A percentile compares a stretch with the other conserved stretches of the same genome.
phyloP scores from a whole-genome alignment of 1,140 invertebrate genomes.

The Sarcophaga peregrina region DNA sequence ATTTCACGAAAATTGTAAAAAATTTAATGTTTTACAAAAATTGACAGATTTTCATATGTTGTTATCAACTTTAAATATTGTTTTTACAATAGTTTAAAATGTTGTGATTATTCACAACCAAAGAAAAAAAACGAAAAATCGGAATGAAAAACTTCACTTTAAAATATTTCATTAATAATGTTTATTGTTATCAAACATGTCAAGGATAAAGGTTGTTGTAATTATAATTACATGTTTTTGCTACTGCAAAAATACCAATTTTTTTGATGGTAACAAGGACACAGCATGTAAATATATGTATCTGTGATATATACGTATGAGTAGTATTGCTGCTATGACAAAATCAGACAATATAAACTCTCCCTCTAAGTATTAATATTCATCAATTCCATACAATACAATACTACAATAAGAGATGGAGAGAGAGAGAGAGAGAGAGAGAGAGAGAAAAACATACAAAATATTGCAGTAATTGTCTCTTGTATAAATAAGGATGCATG shows the following conservation, averaged over 20 bases:
- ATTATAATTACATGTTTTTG: background rate
- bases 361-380: background rate
- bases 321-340: too few species aligned
- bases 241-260: too few species aligned
- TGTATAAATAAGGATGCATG: background rate
- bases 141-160: too few species aligned
- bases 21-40: too few species aligned
- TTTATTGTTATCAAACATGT: too few species aligned
- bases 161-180: too few species aligned
- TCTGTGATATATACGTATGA: background rate
- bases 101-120: too few species aligned
- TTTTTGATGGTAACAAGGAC: background rate
- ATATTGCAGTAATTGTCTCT: slow-evolving; percentile 8
- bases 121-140: too few species aligned
- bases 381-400: background rate
- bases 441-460: background rate
- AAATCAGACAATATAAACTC: background rate
- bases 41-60: too few species aligned
- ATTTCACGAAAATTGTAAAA: background rate
- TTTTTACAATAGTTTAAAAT: too few species aligned
- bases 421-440: background rate
- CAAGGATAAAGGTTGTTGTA: slow-evolving; percentile 19
- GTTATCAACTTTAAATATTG: too few species aligned
- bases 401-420: background rate
- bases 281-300: background rate